These are phyloP conservation scores for Drosophila sp. DNA, from an alignment of 1,140 invertebrate genomes.

Conservation along the genomic window DNA sequence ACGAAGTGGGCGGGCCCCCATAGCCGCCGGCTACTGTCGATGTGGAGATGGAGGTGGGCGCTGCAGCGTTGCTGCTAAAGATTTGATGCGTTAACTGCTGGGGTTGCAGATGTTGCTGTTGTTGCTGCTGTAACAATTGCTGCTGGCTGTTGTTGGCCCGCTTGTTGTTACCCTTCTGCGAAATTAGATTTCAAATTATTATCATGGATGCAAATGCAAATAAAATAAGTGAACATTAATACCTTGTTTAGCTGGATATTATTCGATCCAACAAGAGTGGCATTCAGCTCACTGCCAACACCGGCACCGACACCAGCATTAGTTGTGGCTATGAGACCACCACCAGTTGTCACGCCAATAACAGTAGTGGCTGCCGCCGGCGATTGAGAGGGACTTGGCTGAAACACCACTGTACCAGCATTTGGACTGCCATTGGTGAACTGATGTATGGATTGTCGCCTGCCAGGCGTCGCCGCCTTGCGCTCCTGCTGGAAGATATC, in stretches of 20 bases:
- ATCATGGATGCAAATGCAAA: neutral
- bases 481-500: slow-evolving; percentile 61
- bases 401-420: slow-evolving; percentile 82
- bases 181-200: neutral
- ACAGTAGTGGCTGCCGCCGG: slow-evolving; percentile 81
- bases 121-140: slow-evolving; percentile 54
- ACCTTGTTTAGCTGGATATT: slow-evolving; percentile 83
- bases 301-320: too few species aligned
- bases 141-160: slow-evolving; percentile 55
- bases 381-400: slow-evolving; percentile 82
- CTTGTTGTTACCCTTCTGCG: slow-evolving; percentile 81
- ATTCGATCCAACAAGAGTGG: slow-evolving; percentile 82
- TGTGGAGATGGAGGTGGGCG: slow-evolving; percentile 68
- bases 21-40: slow-evolving; percentile 68
- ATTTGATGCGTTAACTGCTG: slow-evolving; percentile 68
- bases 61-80: slow-evolving; percentile 69
- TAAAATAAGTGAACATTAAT: neutral
- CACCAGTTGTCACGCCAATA: slow-evolving; percentile 81
- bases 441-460: slow-evolving; percentile 82
- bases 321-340: slow-evolving; percentile 66
- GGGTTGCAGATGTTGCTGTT: slow-evolving; percentile 58
- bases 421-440: slow-evolving; percentile 83
- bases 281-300: slow-evolving; percentile 82
- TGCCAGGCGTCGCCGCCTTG: slow-evolving; percentile 83
- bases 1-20: slow-evolving; percentile 78